A percentile compares a stretch with the other conserved stretches of the same genome.
phyloP scores from a whole-genome alignment of 2,797 vertebrate species.

The Propithecus deckenii region DNA sequence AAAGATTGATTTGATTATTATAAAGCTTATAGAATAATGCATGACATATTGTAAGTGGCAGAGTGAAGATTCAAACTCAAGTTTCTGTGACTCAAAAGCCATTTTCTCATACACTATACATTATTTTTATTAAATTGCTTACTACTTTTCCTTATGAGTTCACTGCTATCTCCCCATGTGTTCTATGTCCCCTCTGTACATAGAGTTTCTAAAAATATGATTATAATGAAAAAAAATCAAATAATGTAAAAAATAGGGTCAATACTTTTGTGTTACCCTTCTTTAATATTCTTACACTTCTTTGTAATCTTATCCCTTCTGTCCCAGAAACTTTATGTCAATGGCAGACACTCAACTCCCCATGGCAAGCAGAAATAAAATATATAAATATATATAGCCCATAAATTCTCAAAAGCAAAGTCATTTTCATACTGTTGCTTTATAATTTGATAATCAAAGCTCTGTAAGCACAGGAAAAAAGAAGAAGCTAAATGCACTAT shows the following conservation, averaged over 20 bases:
- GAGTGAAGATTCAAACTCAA: background rate
- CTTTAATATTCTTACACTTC: background rate
- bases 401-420: slow-evolving; percentile 47
- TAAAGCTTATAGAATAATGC: background rate
- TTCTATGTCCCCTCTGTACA: background rate
- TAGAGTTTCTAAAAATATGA: background rate
- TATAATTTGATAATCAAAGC: slow-evolving; percentile 60
- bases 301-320: slow-evolving; percentile 14
- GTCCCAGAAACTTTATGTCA: slow-evolving; percentile 50
- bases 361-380: slow-evolving; percentile 57
- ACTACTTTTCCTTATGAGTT: slow-evolving; percentile 5
- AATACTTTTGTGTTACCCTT: background rate
- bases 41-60: background rate
- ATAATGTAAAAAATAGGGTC: background rate
- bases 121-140: background rate
- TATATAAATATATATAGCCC: slow-evolving; percentile 2
- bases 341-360: slow-evolving; percentile 35
- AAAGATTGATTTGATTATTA: background rate
- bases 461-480: slow-evolving; percentile 23
- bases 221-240: background rate
- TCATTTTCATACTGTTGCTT: slow-evolving; percentile 65
- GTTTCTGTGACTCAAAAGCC: background rate
- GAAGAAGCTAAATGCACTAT: background rate
- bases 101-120: background rate
- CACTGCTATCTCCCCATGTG: background rate